These are phyloP conservation scores for Pseudorhiza aurosa DNA, from an alignment of 30 jellyfish, hydroid and myxozoan genomes.

Conservation along the genomic window DNA sequence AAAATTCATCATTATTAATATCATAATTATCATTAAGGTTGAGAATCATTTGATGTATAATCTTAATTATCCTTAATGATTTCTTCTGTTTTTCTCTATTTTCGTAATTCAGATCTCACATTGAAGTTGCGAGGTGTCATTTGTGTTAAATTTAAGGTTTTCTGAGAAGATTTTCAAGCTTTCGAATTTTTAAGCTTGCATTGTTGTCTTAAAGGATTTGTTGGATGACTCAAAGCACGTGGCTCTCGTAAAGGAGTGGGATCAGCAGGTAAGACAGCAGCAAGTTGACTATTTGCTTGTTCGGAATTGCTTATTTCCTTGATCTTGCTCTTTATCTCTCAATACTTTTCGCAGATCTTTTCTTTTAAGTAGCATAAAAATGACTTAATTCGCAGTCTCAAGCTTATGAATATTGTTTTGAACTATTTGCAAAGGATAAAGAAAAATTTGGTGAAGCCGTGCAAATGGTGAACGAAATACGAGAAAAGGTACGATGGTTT, in stretches of 20 bases:
- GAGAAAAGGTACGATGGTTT: constrained; percentile 39
- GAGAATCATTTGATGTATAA: too few species aligned
- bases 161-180: too few species aligned
- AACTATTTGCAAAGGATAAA: constrained; percentile 11
- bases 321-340: background rate
- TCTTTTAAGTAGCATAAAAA: background rate
- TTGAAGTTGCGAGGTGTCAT: too few species aligned
- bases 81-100: too few species aligned
- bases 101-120: too few species aligned
- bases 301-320: background rate
- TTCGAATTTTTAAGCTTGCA: too few species aligned
- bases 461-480: constrained; percentile 1
- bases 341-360: background rate
- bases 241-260: constrained; percentile 59
- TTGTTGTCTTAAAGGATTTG: constrained; percentile 31
- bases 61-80: too few species aligned
- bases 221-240: constrained; percentile 68
- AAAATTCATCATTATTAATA: too few species aligned
- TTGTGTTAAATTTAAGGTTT: too few species aligned
- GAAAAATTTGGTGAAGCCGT: constrained; percentile 40
- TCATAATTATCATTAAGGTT: too few species aligned
- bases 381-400: too few species aligned
- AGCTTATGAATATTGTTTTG: background rate
- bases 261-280: constrained; percentile 70
- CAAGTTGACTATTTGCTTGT: too few species aligned